Evolutionary conservation across 2,888 invertebrate species (phyloP).

Genomic region (Latrodectus hesperus): DNA sequence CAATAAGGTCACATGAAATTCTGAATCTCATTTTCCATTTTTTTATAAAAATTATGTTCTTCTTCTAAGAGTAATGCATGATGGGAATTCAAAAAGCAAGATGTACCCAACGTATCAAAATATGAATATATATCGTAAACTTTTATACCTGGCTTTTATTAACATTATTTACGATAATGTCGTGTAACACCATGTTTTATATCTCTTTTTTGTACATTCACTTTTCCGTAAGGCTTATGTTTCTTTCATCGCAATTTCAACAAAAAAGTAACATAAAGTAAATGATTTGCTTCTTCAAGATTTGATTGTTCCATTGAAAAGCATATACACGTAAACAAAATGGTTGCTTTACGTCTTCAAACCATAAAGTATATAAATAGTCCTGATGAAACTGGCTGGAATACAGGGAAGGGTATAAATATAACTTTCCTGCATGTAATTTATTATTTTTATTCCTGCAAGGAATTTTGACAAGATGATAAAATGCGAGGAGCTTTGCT

Average conservation of each 20-base stretch:
- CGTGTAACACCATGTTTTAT: not conserved
- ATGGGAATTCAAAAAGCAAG: not conserved
- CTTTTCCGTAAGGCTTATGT: slow-evolving; percentile 19
- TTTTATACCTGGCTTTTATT: slow-evolving; percentile 47
- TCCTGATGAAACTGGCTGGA: not conserved
- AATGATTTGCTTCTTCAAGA: slow-evolving; percentile 34
- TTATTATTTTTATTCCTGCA: not conserved
- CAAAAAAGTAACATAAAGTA: slow-evolving; percentile 24
- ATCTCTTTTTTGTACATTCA: slow-evolving; percentile 10
- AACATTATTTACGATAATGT: slow-evolving; percentile 40
- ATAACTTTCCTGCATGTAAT: slow-evolving; percentile 19
- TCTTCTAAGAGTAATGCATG: not conserved
- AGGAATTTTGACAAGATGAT: not conserved
- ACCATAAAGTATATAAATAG: slow-evolving; percentile 17
- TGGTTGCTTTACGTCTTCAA: not conserved
- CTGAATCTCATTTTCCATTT: not conserved
- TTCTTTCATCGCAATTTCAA: not conserved
- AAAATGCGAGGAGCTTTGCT: not conserved
- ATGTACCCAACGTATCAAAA: not conserved
- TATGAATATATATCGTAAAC: slow-evolving; percentile 41
- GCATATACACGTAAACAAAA: slow-evolving; percentile 11
- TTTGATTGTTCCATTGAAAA: slow-evolving; percentile 36
- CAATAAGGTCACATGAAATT: not conserved
- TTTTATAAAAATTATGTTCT: not conserved
- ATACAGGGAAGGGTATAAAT: slow-evolving; percentile 6